Evolutionary conservation across 1,140 invertebrate genomes (phyloP), one percentile per base, ranked within the genome.

Genomic region (Nasonia vitripennis): DNA sequence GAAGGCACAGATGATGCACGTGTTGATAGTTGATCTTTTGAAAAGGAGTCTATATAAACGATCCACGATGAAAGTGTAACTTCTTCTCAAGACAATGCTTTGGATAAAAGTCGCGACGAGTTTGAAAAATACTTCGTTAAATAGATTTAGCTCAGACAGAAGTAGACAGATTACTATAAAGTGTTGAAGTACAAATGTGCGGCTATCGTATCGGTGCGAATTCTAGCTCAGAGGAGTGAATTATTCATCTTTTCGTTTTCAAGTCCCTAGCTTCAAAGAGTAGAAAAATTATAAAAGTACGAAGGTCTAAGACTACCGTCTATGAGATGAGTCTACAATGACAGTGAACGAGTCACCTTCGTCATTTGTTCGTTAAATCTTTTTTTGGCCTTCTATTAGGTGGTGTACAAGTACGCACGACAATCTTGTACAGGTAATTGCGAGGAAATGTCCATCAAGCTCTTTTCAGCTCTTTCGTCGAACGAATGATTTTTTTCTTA

Each of bases 211-310:
- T 75, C 45, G 6, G 74, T 82, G 10, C 23, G 51, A 68, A 12
- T 77, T n/a, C n/a, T n/a, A 77, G 55, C 11, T 23, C 4, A 45
- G 51, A 68, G 23, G 12, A 17, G 17, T n/a, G 10, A 71, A 51
- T 34, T 70, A 70, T 84, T 68, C 23, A 55, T 31, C n/a, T 27
- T 62, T 62, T 62, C 55, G 14, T 62, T n/a, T 41, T 34, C 5
- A 88, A 87, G 88, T 87, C 78, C 87, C 85, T 89, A 88, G 87
- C 86, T 82, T 88, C 85, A 86, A 89, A 91, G 89, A 90, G 89
- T 91, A 91, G 89, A 91, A 91, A 91, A 91, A 90, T 91, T 90
- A 91, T 90, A 91, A 91, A 91, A 91, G 89, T 90, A 90, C 88
- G 89, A 91, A 91, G 89, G 74, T 90, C 86, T 89, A 90, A 73